A percentile compares a stretch with the other conserved stretches of the same genome.
Evolutionary conservation across 2,797 vertebrate species (phyloP).

Genomic region (Ptychobarbus kaznakovi): DNA sequence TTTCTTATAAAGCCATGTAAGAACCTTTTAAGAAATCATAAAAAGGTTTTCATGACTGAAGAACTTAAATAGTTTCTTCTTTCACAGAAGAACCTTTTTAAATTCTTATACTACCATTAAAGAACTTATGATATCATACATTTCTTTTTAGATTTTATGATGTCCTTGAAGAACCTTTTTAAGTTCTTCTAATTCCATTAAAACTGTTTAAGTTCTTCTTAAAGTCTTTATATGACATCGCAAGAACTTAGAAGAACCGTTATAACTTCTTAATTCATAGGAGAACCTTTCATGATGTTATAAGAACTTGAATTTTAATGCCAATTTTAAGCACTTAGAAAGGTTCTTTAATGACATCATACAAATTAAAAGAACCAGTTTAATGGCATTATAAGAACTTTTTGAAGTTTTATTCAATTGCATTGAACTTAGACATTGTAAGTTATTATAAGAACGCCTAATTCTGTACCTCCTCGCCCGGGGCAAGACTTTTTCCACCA

Average conservation of each 20-base stretch:
- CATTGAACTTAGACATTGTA: no score
- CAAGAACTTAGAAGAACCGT: neutral
- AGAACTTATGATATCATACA: neutral
- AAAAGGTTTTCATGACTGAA: neutral
- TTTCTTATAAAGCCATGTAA: neutral
- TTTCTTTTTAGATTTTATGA: neutral
- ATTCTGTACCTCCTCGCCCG: neutral
- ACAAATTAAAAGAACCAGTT: no score
- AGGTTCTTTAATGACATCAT: no score
- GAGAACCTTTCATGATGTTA: neutral
- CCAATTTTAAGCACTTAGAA: no score
- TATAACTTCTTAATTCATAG: neutral
- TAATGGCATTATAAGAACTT: neutral
- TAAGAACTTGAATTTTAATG: neutral
- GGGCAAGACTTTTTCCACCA: slow-evolving; percentile 40
- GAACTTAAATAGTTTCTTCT: neutral
- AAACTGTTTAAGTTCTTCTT: neutral
- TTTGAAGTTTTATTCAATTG: no score
- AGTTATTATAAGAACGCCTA: no score
- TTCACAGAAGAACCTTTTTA: neutral
- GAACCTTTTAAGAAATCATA: neutral
- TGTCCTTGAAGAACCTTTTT: neutral
- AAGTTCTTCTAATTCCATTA: neutral
- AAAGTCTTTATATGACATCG: neutral
- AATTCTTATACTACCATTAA: neutral